Evolutionary conservation across 2,113 vertebrate species (phyloP).

Genomic region (Notothenia coriiceps): DNA sequence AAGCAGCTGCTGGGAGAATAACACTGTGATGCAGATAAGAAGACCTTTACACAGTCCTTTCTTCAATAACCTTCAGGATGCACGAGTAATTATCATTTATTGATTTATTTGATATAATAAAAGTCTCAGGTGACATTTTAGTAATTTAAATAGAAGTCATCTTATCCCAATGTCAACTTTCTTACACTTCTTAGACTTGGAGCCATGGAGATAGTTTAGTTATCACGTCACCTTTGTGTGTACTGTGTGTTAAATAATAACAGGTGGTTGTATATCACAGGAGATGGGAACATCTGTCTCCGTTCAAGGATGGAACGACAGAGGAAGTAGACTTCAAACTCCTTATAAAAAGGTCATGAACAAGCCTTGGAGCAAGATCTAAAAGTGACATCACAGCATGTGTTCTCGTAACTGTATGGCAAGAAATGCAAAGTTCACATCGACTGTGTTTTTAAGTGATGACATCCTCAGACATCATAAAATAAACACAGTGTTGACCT

Average conservation of each 20-base stretch:
- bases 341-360: neutral
- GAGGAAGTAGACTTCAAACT: neutral
- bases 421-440: neutral
- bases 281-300: neutral
- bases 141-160: no score
- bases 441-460: neutral
- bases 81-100: neutral
- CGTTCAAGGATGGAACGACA: neutral
- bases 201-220: no score
- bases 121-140: neutral
- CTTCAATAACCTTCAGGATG: neutral
- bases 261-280: no score
- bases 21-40: neutral
- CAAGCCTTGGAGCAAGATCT: neutral
- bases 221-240: no score
- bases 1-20: neutral
- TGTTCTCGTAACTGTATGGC: no score
- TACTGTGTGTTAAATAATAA: no score
- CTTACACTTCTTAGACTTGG: no score
- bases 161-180: no score
- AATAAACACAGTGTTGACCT: neutral
- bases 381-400: neutral
- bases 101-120: neutral
- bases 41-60: neutral
- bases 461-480: neutral